Base-by-base conservation (phyloP, 1,140 invertebrate species). In the Wasmannia auropunctata region DNA sequence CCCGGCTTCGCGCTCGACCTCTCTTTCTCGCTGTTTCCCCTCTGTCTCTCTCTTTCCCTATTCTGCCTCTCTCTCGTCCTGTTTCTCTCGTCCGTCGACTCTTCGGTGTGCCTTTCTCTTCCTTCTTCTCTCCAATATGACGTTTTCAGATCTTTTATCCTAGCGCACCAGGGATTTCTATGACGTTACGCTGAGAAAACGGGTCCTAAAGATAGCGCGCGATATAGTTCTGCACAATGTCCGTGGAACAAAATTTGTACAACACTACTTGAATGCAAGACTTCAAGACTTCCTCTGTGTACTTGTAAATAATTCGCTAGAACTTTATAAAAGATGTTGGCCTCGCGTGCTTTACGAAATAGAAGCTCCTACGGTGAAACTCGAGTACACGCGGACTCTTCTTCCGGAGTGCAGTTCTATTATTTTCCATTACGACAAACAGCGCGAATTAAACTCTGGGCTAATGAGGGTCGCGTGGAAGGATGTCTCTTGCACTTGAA, bases 1-100 rank as follows among this genome's bases (percentile, higher is more conserved):
- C 88, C 88, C 72, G 37, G 79, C 85, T 88, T 69, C 83, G 43
- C 75, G 76, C 84, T 62, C 56, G n/a, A 43, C 70, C 79, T 72
- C 65, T 58, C 86, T 89, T 37, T 84, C 76, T 81, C 34, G 31
- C 76, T 63, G 43, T 31, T 22, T 56, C 67, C 28, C 63, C n/a
- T 72, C 51, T 40, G 28, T 70, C 46, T 37, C 40, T 80, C 28
- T 31, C 31, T 46, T 46, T 28, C 25, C 43, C 56, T 19, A 10
- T 28, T 40, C 8, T 22, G 54, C 22, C 19, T 46, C 22, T 67
- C 54, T 16, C 22, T 67, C 46, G 11, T 19, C 11, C 43, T 56
- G 10, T 60, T 46, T 37, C 28, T 58, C 22, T 46, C 46, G 16
- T 65, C 28, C 46, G 16, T 65, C 28, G 14, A 37, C 69, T 65